Evolutionary conservation across 1,140 invertebrate genomes (phyloP).

Genomic region (Mylabris phalerata): DNA sequence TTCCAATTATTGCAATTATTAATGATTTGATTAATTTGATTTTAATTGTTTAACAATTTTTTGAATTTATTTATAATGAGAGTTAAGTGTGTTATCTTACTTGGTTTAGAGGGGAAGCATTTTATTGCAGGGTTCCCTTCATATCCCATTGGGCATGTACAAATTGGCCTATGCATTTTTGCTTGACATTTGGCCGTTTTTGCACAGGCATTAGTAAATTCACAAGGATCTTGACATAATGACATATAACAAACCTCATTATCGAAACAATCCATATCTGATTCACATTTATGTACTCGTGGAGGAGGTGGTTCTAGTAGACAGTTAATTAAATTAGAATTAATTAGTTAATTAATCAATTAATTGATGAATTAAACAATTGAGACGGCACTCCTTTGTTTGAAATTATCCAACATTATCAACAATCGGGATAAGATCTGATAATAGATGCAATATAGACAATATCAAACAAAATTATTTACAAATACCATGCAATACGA

Average conservation of each 20-base stretch:
- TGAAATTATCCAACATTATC: not conserved
- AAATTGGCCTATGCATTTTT: slow-evolving; percentile 68
- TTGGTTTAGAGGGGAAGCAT: slow-evolving; percentile 60
- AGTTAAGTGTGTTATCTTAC: slow-evolving; percentile 50
- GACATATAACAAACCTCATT: slow-evolving; percentile 68
- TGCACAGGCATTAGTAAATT: slow-evolving; percentile 67
- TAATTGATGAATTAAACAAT: slow-evolving; percentile 8
- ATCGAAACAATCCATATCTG: slow-evolving; percentile 67
- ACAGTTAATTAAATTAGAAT: slow-evolving; percentile 30
- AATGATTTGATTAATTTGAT: slow-evolving; percentile 8
- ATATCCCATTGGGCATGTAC: slow-evolving; percentile 64
- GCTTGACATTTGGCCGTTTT: slow-evolving; percentile 62
- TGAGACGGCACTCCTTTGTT: not conserved
- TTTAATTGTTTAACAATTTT: slow-evolving; percentile 6
- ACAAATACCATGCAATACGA: slow-evolving; percentile 16
- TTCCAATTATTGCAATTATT: not conserved
- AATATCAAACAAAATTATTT: slow-evolving; percentile 8
- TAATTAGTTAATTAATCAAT: slow-evolving; percentile 21
- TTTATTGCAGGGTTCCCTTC: slow-evolving; percentile 69
- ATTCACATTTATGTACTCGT: slow-evolving; percentile 62
- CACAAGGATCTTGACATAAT: slow-evolving; percentile 65
- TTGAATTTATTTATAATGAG: slow-evolving; percentile 17
- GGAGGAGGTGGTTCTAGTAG: slow-evolving; percentile 56
- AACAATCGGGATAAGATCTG: not conserved
- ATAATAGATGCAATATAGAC: slow-evolving; percentile 6